These are phyloP conservation scores for Lepisosteus oculatus DNA, from an alignment of 2,113 vertebrate species.

Conservation along the genomic window DNA sequence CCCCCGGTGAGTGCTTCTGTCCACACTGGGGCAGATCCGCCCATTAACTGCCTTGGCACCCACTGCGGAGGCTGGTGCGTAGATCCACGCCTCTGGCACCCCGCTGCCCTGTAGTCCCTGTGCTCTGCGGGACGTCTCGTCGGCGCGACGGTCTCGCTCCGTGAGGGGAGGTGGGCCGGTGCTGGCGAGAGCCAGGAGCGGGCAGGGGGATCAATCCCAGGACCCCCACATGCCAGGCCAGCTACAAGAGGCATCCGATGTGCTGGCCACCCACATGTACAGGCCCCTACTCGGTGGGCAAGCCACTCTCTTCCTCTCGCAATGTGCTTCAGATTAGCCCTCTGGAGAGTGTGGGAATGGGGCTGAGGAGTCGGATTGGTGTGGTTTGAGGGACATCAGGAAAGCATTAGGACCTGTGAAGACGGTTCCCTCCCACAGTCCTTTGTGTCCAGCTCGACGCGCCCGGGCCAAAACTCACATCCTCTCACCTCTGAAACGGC, in stretches of 20 bases:
- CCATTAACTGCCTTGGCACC: not conserved
- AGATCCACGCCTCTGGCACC: not conserved
- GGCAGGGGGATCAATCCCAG: not conserved
- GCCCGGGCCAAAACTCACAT: constrained; percentile 25
- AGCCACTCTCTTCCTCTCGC: constrained; percentile 3
- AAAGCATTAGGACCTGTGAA: constrained; percentile 24
- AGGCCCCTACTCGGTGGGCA: constrained; percentile 1
- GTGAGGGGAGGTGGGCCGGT: too few species aligned
- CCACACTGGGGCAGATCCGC: too few species aligned
- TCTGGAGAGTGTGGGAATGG: constrained; percentile 14
- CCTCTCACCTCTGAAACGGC: constrained; percentile 15
- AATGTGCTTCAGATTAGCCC: constrained; percentile 28
- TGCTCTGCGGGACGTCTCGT: not conserved
- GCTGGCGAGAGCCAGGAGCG: too few species aligned
- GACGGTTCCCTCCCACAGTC: constrained; percentile 27
- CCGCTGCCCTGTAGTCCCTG: not conserved
- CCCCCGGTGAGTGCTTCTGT: too few species aligned
- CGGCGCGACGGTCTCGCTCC: not conserved
- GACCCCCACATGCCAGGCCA: not conserved
- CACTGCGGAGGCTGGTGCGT: not conserved
- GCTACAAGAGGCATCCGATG: not conserved
- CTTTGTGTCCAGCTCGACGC: constrained; percentile 24
- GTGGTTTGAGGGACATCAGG: constrained; percentile 25
- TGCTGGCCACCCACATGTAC: constrained; percentile 10
- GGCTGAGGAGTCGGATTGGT: constrained; percentile 16